These are phyloP conservation scores for Stomatorhinus walkeri DNA, from an alignment of 2,797 vertebrate genomes.

Conservation along the genomic window DNA sequence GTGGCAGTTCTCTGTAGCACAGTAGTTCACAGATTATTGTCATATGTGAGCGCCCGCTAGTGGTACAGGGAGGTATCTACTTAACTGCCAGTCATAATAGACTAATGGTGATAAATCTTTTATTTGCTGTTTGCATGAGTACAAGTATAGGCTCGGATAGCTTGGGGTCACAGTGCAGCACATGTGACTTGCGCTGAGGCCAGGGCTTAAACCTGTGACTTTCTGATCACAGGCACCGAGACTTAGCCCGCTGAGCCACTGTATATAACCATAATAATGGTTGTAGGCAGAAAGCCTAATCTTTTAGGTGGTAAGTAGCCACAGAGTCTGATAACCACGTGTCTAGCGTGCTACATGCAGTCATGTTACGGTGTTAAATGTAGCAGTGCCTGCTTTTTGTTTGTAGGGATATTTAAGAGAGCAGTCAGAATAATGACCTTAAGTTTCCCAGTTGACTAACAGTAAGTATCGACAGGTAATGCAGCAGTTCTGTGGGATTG, in stretches of 20 bases:
- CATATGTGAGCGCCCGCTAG: neutral
- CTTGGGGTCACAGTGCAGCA: too few species aligned
- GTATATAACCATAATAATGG: neutral
- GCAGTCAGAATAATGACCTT: neutral
- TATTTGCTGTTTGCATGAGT: neutral
- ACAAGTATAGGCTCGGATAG: neutral
- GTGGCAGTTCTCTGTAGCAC: neutral
- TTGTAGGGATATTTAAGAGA: neutral
- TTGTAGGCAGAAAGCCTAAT: neutral
- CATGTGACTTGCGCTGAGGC: neutral
- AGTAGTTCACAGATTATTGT: neutral
- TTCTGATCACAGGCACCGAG: neutral
- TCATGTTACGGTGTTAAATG: neutral
- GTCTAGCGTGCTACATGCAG: neutral
- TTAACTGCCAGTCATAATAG: neutral
- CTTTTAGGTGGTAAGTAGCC: neutral
- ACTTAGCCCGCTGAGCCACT: neutral
- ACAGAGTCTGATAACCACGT: neutral
- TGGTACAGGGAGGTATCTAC: neutral
- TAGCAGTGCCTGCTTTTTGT: neutral
- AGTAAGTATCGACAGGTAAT: conserved; percentile 61
- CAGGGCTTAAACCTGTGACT: neutral
- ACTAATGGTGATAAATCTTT: neutral
- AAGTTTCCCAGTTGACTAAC: neutral
- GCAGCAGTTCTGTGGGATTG: conserved; percentile 74